Evolutionary conservation across 2,797 vertebrate genomes (phyloP), one percentile per base, ranked within the genome.

Genomic region (Notolepis coatsorum): DNA sequence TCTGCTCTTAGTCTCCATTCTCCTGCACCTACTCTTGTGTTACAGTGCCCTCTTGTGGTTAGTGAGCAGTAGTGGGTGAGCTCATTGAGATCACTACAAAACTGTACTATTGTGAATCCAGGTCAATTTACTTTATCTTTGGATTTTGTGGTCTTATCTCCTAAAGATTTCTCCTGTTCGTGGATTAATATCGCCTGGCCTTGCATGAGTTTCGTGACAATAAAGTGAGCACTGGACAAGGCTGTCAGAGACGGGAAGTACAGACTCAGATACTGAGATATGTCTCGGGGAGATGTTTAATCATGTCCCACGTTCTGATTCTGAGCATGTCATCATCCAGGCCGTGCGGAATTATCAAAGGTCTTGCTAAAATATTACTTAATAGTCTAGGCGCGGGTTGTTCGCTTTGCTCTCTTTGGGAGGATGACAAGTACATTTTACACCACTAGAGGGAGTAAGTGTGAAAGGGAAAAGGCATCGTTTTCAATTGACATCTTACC

Each of bases 371-470:
- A n/a, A n/a, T n/a, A n/a, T n/a, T n/a, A n/a, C n/a, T n/a, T n/a
- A n/a, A n/a, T n/a, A n/a, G n/a, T n/a, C n/a, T n/a, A n/a, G n/a
- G n/a, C n/a, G n/a, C n/a, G n/a, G n/a, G n/a, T n/a, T n/a, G n/a
- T n/a, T n/a, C n/a, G n/a, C n/a, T n/a, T n/a, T n/a, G n/a, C n/a
- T n/a, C n/a, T n/a, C n/a, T n/a, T n/a, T n/a, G n/a, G n/a, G n/a
- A n/a, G n/a, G n/a, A n/a, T 37, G 35, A 10, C 12, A 37, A 12
- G 25, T 53, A 8, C 12, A 0, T 18, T 45, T 50, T 20, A 7
- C 5, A 58, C 80, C 84, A 87, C 75, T 53, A 87, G 86, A 70
- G 74, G 84, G 87, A 63, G 82, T 10, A 15, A 63, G 35, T 28
- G 9, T 9, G 7, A 20, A 39, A 47, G n/a, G n/a, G 12, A 54